Percentiles rank a stretch among this genome's conserved stretches.
phyloP scores from a whole-genome alignment of 2,113 vertebrate species.

The Micronisus gabar region DNA sequence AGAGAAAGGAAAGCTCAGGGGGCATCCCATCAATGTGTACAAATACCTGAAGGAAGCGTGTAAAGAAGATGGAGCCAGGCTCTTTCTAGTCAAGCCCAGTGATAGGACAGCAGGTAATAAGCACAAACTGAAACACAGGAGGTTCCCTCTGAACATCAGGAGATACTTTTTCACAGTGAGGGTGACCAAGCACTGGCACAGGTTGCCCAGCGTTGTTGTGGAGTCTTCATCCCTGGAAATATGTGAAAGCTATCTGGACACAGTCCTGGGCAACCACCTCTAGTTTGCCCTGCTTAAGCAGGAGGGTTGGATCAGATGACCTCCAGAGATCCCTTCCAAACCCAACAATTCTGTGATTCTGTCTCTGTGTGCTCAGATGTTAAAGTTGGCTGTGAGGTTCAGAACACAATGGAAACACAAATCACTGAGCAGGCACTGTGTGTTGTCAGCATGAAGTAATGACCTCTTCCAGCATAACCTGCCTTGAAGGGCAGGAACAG shows the following conservation, averaged over 20 bases:
- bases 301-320: fast-evolving
- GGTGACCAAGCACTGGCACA: too few relatives aligned
- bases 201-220: too few relatives aligned
- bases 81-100: too few relatives aligned
- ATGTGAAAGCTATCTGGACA: neutral
- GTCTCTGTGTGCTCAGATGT: neutral
- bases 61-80: too few relatives aligned
- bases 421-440: neutral
- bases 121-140: too few relatives aligned
- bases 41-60: too few relatives aligned
- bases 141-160: too few relatives aligned
- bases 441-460: neutral
- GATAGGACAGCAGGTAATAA: too few relatives aligned
- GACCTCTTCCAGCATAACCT: neutral
- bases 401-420: neutral
- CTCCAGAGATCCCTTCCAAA: neutral
- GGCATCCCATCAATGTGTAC: too few relatives aligned
- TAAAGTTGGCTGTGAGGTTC: neutral
- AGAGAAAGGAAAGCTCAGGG: too few relatives aligned
- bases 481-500: neutral
- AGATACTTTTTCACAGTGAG: too few relatives aligned
- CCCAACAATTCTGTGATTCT: neutral
- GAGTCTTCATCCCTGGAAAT: neutral
- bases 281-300: neutral
- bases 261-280: neutral